A percentile compares a stretch with the other conserved stretches of the same genome.
Conservation (phyloP, 2,113 vertebrate genomes). For the Toxotes chatareus region DNA sequence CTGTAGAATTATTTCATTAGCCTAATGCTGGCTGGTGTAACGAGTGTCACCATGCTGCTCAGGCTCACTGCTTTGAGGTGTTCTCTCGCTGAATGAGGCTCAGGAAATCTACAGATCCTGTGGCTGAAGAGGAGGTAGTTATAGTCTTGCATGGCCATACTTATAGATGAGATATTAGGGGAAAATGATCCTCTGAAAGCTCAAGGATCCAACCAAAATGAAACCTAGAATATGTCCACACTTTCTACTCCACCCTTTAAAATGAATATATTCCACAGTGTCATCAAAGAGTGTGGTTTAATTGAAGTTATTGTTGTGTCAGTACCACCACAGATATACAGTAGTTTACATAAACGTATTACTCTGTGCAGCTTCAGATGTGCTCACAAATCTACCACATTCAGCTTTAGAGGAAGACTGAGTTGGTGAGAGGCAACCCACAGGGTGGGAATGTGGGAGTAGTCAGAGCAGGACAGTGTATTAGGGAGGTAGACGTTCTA, state of each 20-base stretch:
- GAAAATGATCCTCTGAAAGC: not conserved
- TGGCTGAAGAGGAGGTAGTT: not conserved
- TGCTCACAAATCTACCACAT: constrained; percentile 12
- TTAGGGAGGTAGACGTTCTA: constrained; percentile 65
- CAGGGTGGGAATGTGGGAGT: constrained; percentile 39
- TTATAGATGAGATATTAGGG: too few species aligned
- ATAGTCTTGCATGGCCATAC: not conserved
- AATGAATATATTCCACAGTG: not conserved
- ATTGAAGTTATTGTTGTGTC: not conserved
- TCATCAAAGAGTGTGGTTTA: not conserved
- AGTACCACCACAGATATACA: not conserved
- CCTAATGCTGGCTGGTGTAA: constrained; percentile 44
- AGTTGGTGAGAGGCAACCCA: constrained; percentile 32
- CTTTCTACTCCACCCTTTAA: not conserved
- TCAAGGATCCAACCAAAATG: not conserved
- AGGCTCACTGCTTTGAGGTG: constrained; percentile 1
- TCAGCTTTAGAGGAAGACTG: constrained; percentile 50
- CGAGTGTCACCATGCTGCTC: constrained; percentile 32
- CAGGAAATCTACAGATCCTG: not conserved
- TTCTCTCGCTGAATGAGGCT: not conserved
- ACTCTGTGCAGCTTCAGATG: not conserved
- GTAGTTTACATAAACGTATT: not conserved
- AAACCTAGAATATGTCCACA: not conserved
- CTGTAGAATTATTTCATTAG: constrained; percentile 77
- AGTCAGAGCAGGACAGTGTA: constrained; percentile 55